phyloP scores from a whole-genome alignment of 2,797 vertebrate genomes.

The Pipistrellus pygmaeus region DNA sequence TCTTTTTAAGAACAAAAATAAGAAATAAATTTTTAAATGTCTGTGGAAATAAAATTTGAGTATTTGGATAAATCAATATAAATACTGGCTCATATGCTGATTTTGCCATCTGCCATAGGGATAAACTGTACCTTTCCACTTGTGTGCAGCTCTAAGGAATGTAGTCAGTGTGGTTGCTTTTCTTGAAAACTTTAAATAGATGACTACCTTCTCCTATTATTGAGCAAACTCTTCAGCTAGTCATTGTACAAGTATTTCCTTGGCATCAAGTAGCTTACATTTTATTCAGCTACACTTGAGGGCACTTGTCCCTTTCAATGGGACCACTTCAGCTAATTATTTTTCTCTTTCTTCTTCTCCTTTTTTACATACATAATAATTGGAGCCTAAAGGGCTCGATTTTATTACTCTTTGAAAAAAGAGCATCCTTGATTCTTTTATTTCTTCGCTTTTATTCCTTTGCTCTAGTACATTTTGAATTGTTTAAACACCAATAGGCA shows the following conservation, averaged over 20 bases:
- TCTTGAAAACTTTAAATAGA: constrained; percentile 42
- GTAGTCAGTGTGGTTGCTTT: neutral
- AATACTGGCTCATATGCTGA: neutral
- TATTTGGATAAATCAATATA: constrained; percentile 18
- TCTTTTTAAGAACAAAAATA: constrained; percentile 50
- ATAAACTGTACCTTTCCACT: neutral
- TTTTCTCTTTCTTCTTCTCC: constrained; percentile 47
- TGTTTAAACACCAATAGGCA: constrained; percentile 20
- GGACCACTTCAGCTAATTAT: constrained; percentile 59
- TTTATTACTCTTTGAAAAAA: constrained; percentile 62
- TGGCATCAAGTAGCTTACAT: neutral
- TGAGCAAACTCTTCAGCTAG: constrained; percentile 22
- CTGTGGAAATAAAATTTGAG: constrained; percentile 24
- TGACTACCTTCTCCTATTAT: constrained; percentile 18
- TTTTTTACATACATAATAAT: constrained; percentile 27
- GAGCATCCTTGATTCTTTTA: neutral
- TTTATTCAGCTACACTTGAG: constrained; percentile 28
- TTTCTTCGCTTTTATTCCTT: neutral
- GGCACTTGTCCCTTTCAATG: constrained; percentile 36
- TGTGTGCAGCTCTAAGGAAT: neutral
- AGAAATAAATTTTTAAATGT: neutral
- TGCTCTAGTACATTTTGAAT: constrained; percentile 41
- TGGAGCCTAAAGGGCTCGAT: constrained; percentile 32
- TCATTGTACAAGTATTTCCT: constrained; percentile 47
- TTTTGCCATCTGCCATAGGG: neutral